Evolutionary conservation across 1,140 invertebrate species (phyloP).

Genomic region (Samia ricini): DNA sequence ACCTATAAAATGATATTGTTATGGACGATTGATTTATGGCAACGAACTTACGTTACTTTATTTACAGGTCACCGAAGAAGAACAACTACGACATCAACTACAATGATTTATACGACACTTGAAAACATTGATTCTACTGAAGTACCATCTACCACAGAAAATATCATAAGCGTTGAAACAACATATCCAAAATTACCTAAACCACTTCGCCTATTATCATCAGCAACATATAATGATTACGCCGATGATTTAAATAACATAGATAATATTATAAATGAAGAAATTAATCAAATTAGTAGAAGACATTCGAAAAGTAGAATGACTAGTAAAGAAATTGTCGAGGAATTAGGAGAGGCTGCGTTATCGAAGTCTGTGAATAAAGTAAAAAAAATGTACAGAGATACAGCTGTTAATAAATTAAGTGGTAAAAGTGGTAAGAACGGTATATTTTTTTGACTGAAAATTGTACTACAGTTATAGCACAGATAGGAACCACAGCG

Average conservation of each 20-base stretch:
- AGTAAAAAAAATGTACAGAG: slow-evolving; percentile 75
- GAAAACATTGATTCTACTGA: slow-evolving; percentile 43
- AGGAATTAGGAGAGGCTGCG: slow-evolving; percentile 54
- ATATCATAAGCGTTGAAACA: slow-evolving; percentile 22
- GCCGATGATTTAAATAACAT: slow-evolving; percentile 59
- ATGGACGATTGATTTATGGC: neutral
- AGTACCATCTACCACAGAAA: slow-evolving; percentile 42
- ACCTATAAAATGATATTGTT: neutral
- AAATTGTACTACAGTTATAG: slow-evolving; percentile 80
- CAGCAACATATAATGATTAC: slow-evolving; percentile 49
- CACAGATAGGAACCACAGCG: slow-evolving; percentile 80
- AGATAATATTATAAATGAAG: slow-evolving; percentile 55
- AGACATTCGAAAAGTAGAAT: slow-evolving; percentile 51
- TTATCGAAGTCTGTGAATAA: slow-evolving; percentile 62
- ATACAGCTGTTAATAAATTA: slow-evolving; percentile 66
- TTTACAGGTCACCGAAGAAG: slow-evolving; percentile 70
- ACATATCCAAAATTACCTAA: slow-evolving; percentile 61
- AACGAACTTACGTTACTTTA: slow-evolving; percentile 6
- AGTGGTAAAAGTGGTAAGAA: slow-evolving; percentile 55
- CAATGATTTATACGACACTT: slow-evolving; percentile 45
- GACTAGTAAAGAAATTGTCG: slow-evolving; percentile 53
- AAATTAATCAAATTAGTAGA: slow-evolving; percentile 36
- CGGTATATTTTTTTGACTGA: slow-evolving; percentile 79
- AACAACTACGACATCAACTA: slow-evolving; percentile 56
- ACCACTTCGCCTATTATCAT: slow-evolving; percentile 50